Base-by-base conservation (phyloP, 2,113 vertebrate species). In the Strix uralensis region DNA sequence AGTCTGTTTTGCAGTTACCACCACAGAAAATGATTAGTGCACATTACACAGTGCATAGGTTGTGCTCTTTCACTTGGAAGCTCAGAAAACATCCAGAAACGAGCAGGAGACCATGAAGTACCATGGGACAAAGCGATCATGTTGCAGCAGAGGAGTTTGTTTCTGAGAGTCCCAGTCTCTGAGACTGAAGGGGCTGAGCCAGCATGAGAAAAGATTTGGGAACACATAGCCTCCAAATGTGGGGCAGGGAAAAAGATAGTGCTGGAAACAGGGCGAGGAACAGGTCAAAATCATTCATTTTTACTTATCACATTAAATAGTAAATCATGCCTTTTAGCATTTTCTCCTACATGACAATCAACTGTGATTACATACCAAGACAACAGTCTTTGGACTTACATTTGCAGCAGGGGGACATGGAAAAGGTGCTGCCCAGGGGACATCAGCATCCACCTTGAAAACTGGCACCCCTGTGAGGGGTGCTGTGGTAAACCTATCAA, bases 41-140 rank as follows among this genome's bases (percentile, higher is more conserved):
- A 7, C 0, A 0, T 51, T 46, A 27, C 25, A 51, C 1, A n/a
- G 34, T 59, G 25, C 6, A 12, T 10, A 65, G 25, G 20, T 59
- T 65, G 21, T 36, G 2, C 4, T 52, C 10, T 65, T 69, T 65
- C 16, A 8, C 32, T 21, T 42, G 55, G 49, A 88, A 61, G 32
- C 70, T 82, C 3, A 0, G 51, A 66, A 77, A 51, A 10, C 44
- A 36, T 8, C 27, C 14, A 51, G 79, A 12, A 70, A 73, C 27
- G n/a, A 65, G n/a, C 32, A 85, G 25, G 19, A 78, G 25, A 36
- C 23, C 40, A 32, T 34, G n/a, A 38, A 13, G 36, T 23, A 44
- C n/a, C 23, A 32, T 1, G 13, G 13, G 16, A 30, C 7, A 72
- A 49, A 78, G 58, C 59, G 11, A 59, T 51, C 7, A 15, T 26